Evolutionary conservation across 2,797 vertebrate species (phyloP).

Genomic region (Hyperoplus lanceolatus): DNA sequence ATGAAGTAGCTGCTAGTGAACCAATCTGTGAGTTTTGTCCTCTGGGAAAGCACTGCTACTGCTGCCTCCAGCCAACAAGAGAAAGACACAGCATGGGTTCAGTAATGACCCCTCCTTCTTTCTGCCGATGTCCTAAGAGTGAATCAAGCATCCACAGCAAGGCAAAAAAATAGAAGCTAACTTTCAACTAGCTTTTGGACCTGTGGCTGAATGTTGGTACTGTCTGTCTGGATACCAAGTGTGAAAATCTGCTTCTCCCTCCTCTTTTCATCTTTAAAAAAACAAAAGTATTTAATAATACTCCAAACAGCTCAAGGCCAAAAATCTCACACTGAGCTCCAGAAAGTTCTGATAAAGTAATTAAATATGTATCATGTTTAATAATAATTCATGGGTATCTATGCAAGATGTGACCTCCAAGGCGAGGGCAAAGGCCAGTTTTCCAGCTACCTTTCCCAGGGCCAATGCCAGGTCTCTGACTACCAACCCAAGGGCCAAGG

Average conservation of each 20-base stretch:
- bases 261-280: slow-evolving; percentile 24
- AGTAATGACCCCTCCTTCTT: not conserved
- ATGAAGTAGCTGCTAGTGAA: not conserved
- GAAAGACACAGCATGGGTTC: not conserved
- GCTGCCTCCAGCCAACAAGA: not conserved
- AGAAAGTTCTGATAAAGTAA: slow-evolving; percentile 6
- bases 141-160: slow-evolving; percentile 7
- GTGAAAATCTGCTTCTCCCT: slow-evolving; percentile 53
- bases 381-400: not conserved
- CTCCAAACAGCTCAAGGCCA: not conserved
- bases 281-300: not conserved
- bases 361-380: slow-evolving; percentile 3
- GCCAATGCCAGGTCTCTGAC: no score
- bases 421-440: no score
- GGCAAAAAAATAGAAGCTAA: not conserved
- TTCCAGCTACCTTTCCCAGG: no score
- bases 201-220: slow-evolving; percentile 16
- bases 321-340: slow-evolving; percentile 11
- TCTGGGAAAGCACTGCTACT: not conserved
- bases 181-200: slow-evolving; percentile 1
- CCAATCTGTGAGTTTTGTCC: not conserved
- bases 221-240: slow-evolving; percentile 57
- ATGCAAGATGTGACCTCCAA: slow-evolving; percentile 2
- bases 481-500: no score
- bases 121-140: slow-evolving; percentile 3